Conservation (phyloP, 2,797 vertebrate species). For the Pterois miles region DNA sequence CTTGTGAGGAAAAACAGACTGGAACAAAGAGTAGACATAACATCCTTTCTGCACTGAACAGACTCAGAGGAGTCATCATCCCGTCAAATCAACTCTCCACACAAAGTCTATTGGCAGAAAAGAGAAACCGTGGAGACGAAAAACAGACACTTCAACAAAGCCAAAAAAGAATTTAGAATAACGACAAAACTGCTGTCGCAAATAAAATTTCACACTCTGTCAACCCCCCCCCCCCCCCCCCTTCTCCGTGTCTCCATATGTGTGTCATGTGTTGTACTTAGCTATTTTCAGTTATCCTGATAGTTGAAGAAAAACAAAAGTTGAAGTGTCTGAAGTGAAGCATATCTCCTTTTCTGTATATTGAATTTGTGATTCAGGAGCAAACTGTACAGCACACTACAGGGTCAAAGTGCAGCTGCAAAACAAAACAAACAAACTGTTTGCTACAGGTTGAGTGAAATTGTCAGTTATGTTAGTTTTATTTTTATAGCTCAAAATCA, state of each 20-base stretch:
- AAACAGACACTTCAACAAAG: constrained; percentile 21
- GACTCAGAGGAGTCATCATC: constrained; percentile 60
- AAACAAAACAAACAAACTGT: background rate
- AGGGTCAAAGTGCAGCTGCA: background rate
- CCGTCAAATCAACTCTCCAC: constrained; percentile 46
- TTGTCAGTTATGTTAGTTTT: too few relatives aligned
- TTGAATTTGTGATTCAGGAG: background rate
- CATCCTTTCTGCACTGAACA: constrained; percentile 61
- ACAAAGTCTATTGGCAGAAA: constrained; percentile 38
- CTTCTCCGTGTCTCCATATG: background rate
- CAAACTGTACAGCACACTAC: background rate
- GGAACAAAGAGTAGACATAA: constrained; percentile 60
- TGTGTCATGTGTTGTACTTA: background rate
- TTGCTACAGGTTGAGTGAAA: background rate
- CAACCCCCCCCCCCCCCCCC: background rate
- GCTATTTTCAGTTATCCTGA: background rate
- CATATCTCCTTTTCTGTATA: background rate
- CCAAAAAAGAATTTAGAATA: constrained; percentile 24
- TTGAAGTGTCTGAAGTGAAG: constrained; percentile 15
- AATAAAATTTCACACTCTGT: background rate
- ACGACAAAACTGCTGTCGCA: constrained; percentile 9
- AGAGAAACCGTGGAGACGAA: background rate
- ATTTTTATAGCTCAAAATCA: too few relatives aligned
- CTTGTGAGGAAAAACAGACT: constrained; percentile 17
- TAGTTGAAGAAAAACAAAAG: background rate